Evolutionary conservation across 2,888 invertebrate species (phyloP).

Genomic region (Tuberolachnus salignus): DNA sequence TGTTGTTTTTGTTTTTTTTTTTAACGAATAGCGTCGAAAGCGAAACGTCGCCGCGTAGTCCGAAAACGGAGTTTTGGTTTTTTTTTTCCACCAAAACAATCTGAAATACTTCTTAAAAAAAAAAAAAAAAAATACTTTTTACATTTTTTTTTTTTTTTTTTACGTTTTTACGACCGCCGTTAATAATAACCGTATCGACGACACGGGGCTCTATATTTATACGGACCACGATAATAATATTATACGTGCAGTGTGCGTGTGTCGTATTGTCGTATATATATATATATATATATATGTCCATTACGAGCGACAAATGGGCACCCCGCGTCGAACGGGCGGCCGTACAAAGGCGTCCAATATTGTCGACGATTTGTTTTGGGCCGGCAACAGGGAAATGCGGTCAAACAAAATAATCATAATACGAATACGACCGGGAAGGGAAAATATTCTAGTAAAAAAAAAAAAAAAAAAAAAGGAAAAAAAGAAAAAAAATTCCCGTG

Average conservation of each 20-base stretch:
- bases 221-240: neutral
- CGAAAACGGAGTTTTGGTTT: no score
- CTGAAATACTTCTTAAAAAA: neutral
- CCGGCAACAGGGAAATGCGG: constrained; percentile 53
- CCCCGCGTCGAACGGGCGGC: neutral
- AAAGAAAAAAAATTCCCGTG: neutral
- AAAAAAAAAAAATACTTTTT: neutral
- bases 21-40: constrained; percentile 29
- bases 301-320: constrained; percentile 25
- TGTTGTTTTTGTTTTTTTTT: neutral
- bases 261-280: neutral
- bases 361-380: constrained; percentile 43
- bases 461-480: neutral
- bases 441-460: neutral
- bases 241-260: neutral
- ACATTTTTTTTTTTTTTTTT: constrained; percentile 13
- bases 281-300: neutral
- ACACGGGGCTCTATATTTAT: constrained; percentile 1
- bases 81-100: neutral
- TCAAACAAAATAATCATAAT: constrained; percentile 46
- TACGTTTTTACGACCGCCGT: neutral
- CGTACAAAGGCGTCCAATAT: neutral
- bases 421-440: constrained; percentile 37
- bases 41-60: neutral
- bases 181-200: constrained; percentile 38